These are phyloP conservation scores for Enteromius fasciolatus DNA, from an alignment of 2,797 vertebrate genomes.

Conservation along the genomic window DNA sequence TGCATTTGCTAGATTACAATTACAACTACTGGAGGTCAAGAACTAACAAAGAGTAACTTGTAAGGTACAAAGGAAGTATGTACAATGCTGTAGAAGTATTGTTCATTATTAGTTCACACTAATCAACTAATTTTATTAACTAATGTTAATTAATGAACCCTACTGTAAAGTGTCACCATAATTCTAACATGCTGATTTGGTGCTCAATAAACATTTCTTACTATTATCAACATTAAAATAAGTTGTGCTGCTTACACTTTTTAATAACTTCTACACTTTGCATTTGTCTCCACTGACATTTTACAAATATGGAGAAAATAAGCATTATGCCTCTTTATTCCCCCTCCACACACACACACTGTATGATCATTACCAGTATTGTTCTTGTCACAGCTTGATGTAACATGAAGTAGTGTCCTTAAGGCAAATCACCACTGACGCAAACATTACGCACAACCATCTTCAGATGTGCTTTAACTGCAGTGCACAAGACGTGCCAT, in stretches of 20 bases:
- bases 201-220: neutral
- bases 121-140: neutral
- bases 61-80: neutral
- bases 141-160: neutral
- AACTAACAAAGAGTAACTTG: neutral
- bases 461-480: constrained; percentile 17
- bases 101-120: neutral
- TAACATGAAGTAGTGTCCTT: constrained; percentile 31
- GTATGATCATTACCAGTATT: constrained; percentile 22
- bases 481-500: constrained; percentile 23
- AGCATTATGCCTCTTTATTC: neutral
- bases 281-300: neutral
- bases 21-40: neutral
- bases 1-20: neutral
- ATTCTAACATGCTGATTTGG: neutral
- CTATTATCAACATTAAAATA: neutral
- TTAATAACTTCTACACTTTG: neutral
- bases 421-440: constrained; percentile 31
- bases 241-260: neutral
- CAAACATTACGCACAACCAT: constrained; percentile 12
- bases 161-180: neutral
- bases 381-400: constrained; percentile 23
- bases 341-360: neutral
- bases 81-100: neutral
- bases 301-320: neutral